Conservation (phyloP, 2,888 invertebrate species). For the Halocaridina rubra region DNA sequence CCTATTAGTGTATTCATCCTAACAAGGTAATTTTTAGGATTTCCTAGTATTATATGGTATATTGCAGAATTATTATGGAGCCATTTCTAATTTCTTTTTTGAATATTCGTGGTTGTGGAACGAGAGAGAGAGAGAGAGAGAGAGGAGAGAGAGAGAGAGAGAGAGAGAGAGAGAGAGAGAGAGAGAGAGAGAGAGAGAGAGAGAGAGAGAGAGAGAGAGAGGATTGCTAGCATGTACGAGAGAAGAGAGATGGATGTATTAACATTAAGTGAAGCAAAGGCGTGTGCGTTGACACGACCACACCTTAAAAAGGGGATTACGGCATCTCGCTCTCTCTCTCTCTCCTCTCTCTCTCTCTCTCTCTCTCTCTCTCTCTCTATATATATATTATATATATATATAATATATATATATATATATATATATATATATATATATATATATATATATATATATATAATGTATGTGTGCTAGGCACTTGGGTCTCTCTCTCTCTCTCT, state of each 20-base stretch:
- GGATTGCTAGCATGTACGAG: background rate
- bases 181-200: constrained; percentile 1
- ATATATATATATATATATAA: background rate
- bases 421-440: background rate
- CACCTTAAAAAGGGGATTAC: background rate
- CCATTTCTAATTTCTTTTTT: too few relatives aligned
- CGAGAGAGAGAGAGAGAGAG: background rate
- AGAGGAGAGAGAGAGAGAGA: background rate
- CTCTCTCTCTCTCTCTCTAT: background rate
- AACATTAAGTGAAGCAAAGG: background rate
- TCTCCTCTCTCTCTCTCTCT: background rate
- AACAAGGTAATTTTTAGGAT: background rate
- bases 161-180: background rate
- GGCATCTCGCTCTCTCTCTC: background rate
- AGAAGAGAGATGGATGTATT: background rate
- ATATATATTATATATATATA: background rate
- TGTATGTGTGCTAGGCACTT: background rate
- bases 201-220: background rate
- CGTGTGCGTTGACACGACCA: too few relatives aligned
- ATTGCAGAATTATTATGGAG: background rate
- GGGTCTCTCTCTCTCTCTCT: background rate
- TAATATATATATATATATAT: background rate
- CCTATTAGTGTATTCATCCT: background rate
- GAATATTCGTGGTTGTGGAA: too few relatives aligned
- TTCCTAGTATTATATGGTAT: background rate